These are phyloP conservation scores for Teleogryllus occipitalis DNA, from an alignment of 1,140 invertebrate species.

Conservation along the genomic window DNA sequence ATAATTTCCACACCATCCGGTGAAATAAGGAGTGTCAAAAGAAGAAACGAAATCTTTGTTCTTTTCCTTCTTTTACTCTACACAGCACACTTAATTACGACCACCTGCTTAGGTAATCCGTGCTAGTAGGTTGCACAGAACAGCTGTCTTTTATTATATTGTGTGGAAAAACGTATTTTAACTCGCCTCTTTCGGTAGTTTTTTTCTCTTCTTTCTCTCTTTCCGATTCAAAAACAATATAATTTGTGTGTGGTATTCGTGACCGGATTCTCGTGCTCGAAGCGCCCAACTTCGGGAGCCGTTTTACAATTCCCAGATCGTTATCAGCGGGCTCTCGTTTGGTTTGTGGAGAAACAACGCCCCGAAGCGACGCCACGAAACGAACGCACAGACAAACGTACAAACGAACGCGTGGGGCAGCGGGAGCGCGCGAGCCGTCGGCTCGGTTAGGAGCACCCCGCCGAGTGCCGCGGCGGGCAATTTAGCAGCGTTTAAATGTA, in stretches of 20 bases:
- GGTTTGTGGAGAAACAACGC: neutral
- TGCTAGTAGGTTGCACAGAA: neutral
- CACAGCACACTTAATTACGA: neutral
- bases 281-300: neutral
- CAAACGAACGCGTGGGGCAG: neutral
- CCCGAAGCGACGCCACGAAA: neutral
- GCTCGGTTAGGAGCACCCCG: no score
- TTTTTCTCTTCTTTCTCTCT: neutral
- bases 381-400: neutral
- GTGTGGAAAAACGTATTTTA: neutral
- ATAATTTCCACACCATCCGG: neutral
- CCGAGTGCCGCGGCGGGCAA: neutral
- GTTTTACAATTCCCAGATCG: neutral
- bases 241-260: neutral
- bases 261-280: neutral
- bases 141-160: slow-evolving; percentile 1
- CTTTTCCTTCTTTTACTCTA: neutral
- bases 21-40: neutral
- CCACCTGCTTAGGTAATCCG: neutral
- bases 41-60: neutral
- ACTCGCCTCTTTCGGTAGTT: no score
- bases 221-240: neutral
- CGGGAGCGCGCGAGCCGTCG: no score
- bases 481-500: neutral
- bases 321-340: neutral